Conservation (phyloP, 2,113 vertebrate species). For the Psilopogon haemacephalus region DNA sequence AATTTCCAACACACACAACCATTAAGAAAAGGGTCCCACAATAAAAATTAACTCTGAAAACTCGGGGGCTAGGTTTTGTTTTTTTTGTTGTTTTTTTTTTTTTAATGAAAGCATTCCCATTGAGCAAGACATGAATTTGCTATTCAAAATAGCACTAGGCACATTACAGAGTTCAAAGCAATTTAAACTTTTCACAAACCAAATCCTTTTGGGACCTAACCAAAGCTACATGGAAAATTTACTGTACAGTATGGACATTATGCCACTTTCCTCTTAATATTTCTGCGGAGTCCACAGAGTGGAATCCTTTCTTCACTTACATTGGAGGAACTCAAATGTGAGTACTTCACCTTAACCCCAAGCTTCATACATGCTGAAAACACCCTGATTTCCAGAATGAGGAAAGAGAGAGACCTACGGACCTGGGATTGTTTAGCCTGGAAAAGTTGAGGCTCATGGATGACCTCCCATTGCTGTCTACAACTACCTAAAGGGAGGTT, state of each 20-base stretch:
- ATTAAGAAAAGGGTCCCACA: neutral
- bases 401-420: too few relatives aligned
- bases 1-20: neutral
- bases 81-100: neutral
- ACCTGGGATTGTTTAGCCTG: too few relatives aligned
- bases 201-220: neutral
- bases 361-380: neutral
- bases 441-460: too few relatives aligned
- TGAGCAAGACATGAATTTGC: neutral
- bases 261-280: neutral
- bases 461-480: too few relatives aligned
- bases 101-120: neutral
- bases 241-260: neutral
- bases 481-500: too few relatives aligned
- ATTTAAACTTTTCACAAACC: neutral
- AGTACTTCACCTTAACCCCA: neutral
- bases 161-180: neutral
- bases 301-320: neutral
- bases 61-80: fast-evolving
- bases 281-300: neutral
- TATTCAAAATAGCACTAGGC: neutral
- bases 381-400: neutral
- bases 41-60: neutral
- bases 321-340: neutral
- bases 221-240: neutral